A percentile compares a stretch with the other conserved stretches of the same genome.
These are phyloP conservation scores for Smithornis capensis DNA, from an alignment of 2,113 vertebrate species.

Conservation along the genomic window DNA sequence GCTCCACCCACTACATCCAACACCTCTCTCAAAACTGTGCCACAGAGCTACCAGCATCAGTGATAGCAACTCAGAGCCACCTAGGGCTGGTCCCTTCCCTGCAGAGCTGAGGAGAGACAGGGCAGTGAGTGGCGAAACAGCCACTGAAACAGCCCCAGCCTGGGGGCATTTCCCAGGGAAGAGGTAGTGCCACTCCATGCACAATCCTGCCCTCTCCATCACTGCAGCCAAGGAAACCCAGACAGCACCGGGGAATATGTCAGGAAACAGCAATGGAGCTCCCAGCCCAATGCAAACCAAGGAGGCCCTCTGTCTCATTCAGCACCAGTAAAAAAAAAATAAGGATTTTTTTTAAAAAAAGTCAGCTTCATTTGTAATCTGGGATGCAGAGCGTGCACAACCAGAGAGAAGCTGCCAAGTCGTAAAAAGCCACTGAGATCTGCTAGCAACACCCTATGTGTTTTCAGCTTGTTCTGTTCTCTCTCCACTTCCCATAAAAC, in stretches of 20 bases:
- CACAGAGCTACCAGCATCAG: not conserved
- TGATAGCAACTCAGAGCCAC: not conserved
- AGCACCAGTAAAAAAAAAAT: not conserved
- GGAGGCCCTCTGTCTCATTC: not conserved
- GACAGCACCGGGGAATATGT: not conserved
- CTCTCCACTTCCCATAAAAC: not conserved
- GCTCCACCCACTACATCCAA: not conserved
- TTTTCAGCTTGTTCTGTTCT: not conserved
- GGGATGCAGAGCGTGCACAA: not conserved
- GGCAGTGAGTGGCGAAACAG: not conserved
- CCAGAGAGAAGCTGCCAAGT: not conserved
- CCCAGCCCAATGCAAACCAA: not conserved
- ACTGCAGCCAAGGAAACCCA: not conserved
- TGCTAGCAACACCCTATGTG: not conserved
- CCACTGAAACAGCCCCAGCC: not conserved
- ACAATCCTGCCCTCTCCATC: not conserved
- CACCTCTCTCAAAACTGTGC: not conserved
- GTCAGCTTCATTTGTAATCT: not conserved
- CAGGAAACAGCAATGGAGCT: not conserved
- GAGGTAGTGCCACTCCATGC: rapidly evolving
- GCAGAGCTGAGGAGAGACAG: not conserved
- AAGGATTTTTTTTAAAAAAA: not conserved
- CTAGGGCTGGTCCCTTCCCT: not conserved
- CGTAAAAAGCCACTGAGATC: not conserved
- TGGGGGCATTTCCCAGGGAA: not conserved